A percentile compares a stretch with the other conserved stretches of the same genome.
Evolutionary conservation across 1,140 invertebrate species (phyloP).

Genomic region (Drosophila auraria): DNA sequence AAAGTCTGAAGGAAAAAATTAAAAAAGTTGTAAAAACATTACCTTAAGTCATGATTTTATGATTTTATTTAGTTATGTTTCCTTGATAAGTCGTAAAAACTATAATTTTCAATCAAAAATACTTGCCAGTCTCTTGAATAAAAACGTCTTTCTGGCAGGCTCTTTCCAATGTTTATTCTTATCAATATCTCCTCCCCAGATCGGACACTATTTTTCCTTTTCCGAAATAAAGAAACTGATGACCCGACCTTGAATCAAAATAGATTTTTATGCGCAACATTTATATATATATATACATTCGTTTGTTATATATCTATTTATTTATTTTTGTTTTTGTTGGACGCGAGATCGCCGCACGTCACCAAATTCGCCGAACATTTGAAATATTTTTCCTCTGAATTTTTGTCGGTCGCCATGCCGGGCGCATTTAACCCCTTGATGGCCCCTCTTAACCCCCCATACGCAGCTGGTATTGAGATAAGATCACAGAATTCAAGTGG

Average conservation of each 20-base stretch:
- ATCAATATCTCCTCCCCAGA: neutral
- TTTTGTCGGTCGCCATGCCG: neutral
- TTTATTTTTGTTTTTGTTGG: constrained; percentile 33
- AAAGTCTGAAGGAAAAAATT: no score
- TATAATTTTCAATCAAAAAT: no score
- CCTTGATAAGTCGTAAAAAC: no score
- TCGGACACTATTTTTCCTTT: constrained; percentile 2
- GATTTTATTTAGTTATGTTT: no score
- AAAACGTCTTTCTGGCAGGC: neutral
- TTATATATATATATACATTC: constrained; percentile 16
- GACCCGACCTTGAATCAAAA: constrained; percentile 78
- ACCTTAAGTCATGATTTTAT: no score
- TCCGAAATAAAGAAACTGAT: constrained; percentile 49
- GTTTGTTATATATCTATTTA: constrained; percentile 14
- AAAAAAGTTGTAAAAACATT: no score
- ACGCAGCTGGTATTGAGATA: constrained; percentile 34
- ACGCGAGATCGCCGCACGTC: constrained; percentile 50
- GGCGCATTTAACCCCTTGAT: constrained; percentile 7
- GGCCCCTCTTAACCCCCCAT: neutral
- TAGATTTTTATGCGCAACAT: constrained; percentile 74
- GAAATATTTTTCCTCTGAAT: constrained; percentile 43
- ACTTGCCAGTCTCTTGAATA: no score
- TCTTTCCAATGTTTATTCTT: constrained; percentile 1
- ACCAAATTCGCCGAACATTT: constrained; percentile 40
- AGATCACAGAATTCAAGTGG: constrained; percentile 51